Evolutionary conservation across 2,797 vertebrate genomes (phyloP), one percentile per base, ranked within the genome.

Genomic region (Hephaestus fuliginosus): DNA sequence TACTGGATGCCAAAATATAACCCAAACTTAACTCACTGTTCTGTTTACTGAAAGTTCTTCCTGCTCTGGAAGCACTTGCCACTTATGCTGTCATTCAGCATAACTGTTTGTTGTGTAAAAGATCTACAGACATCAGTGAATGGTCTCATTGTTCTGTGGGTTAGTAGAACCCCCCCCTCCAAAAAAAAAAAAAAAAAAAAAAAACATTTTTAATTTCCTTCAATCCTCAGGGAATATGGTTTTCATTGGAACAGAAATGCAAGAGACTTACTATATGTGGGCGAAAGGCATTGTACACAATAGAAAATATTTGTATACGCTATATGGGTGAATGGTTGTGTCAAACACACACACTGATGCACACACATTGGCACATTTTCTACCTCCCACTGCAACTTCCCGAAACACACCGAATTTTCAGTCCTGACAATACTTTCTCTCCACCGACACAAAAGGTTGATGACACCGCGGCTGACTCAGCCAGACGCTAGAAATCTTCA

Each of bases 401-500:
- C 41, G 60, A 74, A 87, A 87, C 58, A 69, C 48, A 72, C 65
- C 0, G 0, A 43, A 44, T 81, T 80, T 81, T 79, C 69, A 66
- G 80, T 77, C 78, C 74, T 49, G 55, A 83, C 79, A 87, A 74
- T 83, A 76, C 57, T 84, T 86, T 86, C 39, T 68, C 43, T 88
- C 56, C 60, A 74, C 75, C 41, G 11, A 82, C 78, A 86, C 81
- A 85, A 91, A 91, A 89, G 86, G 86, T 82, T 92, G 91, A 92
- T 78, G 91, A 86, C 90, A 87, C 76, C 8, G 33, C 20, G 60
- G 92, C 93, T 95, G 93, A 94, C 80, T 94, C 92, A 94, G 93
- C 92, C 87, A 82, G 83, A 91, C 72, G 48, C 67, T 43, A 74
- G 69, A 91, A 92, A 90, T 89, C 90, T 89, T 93, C 90, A 90